These are phyloP conservation scores for Catocala nupta DNA, from an alignment of 2,888 invertebrate genomes.

Conservation along the genomic window DNA sequence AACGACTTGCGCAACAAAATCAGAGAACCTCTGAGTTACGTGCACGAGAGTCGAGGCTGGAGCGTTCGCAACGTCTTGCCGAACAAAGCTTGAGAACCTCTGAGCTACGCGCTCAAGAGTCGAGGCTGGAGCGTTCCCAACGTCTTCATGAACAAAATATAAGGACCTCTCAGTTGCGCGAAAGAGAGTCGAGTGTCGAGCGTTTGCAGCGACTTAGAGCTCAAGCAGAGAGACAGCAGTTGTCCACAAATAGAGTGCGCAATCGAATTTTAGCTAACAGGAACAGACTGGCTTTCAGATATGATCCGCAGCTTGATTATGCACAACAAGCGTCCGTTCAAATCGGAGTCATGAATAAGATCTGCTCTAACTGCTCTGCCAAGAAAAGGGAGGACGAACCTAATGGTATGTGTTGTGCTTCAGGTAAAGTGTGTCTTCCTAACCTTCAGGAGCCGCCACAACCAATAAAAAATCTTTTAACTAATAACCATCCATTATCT, in stretches of 20 bases:
- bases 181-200: conserved; percentile 15
- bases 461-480: conserved; percentile 34
- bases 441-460: conserved; percentile 27
- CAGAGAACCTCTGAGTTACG: no score
- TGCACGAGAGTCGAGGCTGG: no score
- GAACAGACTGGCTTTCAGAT: conserved; percentile 40
- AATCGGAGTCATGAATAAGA: conserved; percentile 49
- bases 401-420: conserved; percentile 30
- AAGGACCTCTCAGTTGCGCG: conserved; percentile 11
- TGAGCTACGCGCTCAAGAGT: no score
- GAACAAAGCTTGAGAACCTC: no score
- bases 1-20: no score
- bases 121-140: no score
- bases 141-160: no score
- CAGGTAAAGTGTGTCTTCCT: conserved; percentile 25
- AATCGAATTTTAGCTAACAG: conserved; percentile 41
- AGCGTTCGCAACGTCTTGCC: no score
- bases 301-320: conserved; percentile 46
- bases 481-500: conserved; percentile 28
- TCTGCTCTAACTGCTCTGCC: conserved; percentile 37
- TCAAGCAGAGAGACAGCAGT: conserved; percentile 36
- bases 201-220: conserved; percentile 19
- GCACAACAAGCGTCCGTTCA: conserved; percentile 36
- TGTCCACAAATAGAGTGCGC: conserved; percentile 31
- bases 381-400: conserved; percentile 4